Conservation (phyloP, 2,888 invertebrate species). For the Drosophila infuscata region DNA sequence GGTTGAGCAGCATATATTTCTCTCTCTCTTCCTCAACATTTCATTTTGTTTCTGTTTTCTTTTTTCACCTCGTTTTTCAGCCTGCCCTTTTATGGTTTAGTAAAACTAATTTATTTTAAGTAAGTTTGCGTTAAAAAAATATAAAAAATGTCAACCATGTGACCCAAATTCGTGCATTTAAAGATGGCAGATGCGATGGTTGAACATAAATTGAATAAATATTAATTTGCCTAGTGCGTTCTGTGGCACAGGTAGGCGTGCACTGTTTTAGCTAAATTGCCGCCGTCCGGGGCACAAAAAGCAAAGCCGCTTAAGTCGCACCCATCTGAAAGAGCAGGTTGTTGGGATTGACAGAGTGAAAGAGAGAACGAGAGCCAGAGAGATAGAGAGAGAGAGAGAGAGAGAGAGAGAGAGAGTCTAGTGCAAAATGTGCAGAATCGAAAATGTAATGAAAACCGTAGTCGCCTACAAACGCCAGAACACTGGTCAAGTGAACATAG, state of each 20-base stretch:
- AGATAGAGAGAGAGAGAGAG: background rate
- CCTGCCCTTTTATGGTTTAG: conserved; percentile 62
- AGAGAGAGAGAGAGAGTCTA: conserved; percentile 9
- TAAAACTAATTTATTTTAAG: conserved; percentile 78
- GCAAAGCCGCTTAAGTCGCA: conserved; percentile 77
- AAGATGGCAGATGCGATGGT: conserved; percentile 42
- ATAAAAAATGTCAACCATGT: conserved; percentile 61
- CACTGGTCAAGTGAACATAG: conserved; percentile 51
- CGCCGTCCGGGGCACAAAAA: conserved; percentile 67
- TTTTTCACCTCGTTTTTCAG: conserved; percentile 9
- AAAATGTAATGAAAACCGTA: conserved; percentile 78
- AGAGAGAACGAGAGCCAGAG: too few species aligned
- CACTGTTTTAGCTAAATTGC: conserved; percentile 78
- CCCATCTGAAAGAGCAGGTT: conserved; percentile 31
- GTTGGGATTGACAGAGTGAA: too few species aligned
- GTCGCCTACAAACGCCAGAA: conserved; percentile 59
- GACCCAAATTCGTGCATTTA: conserved; percentile 68
- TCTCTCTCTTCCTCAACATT: background rate
- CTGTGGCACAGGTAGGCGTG: conserved; percentile 63
- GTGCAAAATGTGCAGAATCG: conserved; percentile 73
- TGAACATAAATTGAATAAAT: too few species aligned
- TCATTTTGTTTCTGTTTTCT: conserved; percentile 3
- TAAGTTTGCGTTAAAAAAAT: conserved; percentile 59
- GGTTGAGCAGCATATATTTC: conserved; percentile 18
- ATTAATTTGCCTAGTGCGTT: conserved; percentile 64